A percentile compares a stretch with the other conserved stretches of the same genome.
Conservation (phyloP, 2,888 invertebrate species). For the Idaea biselata region DNA sequence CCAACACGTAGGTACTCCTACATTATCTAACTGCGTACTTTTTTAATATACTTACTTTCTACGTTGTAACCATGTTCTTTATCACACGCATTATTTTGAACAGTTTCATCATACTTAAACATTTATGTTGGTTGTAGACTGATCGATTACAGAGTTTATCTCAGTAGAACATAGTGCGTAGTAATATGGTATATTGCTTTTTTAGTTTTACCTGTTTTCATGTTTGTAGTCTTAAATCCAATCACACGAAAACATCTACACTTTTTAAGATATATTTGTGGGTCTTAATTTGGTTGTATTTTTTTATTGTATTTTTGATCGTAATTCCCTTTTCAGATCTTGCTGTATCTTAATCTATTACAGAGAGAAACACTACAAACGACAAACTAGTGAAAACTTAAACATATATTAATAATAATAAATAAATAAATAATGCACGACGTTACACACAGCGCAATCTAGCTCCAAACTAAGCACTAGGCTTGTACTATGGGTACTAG, state of each 20-base stretch:
- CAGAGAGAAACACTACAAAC: no score
- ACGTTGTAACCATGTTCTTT: conserved; percentile 7
- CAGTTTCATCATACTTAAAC: conserved; percentile 1
- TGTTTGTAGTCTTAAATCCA: not conserved
- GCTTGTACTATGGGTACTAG: no score
- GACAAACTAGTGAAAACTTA: no score
- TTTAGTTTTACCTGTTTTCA: not conserved
- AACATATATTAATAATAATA: no score
- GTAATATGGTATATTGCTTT: not conserved
- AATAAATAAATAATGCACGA: no score
- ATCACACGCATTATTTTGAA: not conserved
- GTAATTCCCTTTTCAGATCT: no score
- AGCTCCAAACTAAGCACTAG: no score
- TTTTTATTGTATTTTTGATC: no score
- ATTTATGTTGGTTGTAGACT: not conserved
- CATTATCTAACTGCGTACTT: conserved; percentile 30
- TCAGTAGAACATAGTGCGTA: not conserved
- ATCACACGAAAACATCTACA: not conserved
- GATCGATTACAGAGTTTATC: conserved; percentile 1
- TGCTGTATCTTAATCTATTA: no score
- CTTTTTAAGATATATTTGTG: not conserved
- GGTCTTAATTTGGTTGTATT: no score
- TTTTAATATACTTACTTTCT: conserved; percentile 34
- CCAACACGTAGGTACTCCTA: conserved; percentile 14
- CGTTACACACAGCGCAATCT: no score